Percentiles rank a stretch among this genome's conserved stretches.
Conservation (phyloP, 2,113 vertebrate species). For the Etheostoma spectabile region DNA sequence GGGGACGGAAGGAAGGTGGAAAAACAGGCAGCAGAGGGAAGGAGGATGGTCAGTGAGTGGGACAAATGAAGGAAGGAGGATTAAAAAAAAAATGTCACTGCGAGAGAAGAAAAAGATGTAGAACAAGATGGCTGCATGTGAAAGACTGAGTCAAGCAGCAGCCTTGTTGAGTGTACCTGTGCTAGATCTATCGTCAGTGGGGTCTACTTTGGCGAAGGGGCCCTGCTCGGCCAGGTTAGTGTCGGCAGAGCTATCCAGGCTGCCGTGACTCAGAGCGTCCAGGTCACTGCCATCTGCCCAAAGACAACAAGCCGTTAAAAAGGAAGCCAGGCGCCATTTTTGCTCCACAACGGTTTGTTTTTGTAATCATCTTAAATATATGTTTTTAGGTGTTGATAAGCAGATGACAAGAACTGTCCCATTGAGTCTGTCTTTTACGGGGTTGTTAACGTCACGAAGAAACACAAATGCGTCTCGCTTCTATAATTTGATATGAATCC, state of each 20-base stretch:
- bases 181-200: conserved; percentile 89
- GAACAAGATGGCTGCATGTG: conserved; percentile 58
- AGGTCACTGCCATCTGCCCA: conserved; percentile 89
- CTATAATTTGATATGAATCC: background rate
- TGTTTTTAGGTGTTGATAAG: background rate
- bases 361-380: background rate
- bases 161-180: conserved; percentile 82
- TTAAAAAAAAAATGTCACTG: conserved; percentile 49
- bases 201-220: conserved; percentile 85
- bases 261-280: conserved; percentile 89
- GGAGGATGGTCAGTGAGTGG: conserved; percentile 32
- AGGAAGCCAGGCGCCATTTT: background rate
- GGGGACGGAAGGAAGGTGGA: conserved; percentile 13
- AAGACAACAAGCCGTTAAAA: conserved; percentile 73
- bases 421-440: background rate
- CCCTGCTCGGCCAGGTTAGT: conserved; percentile 83
- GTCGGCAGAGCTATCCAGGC: conserved; percentile 89
- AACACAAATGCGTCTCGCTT: background rate
- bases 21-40: conserved; percentile 42
- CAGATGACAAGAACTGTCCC: background rate
- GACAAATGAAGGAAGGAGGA: conserved; percentile 43
- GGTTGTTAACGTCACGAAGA: background rate
- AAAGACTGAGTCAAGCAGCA: conserved; percentile 27
- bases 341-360: background rate
- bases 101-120: conserved; percentile 50